Evolutionary conservation across 2,888 invertebrate genomes (phyloP).

Genomic region (Tyria jacobaeae): DNA sequence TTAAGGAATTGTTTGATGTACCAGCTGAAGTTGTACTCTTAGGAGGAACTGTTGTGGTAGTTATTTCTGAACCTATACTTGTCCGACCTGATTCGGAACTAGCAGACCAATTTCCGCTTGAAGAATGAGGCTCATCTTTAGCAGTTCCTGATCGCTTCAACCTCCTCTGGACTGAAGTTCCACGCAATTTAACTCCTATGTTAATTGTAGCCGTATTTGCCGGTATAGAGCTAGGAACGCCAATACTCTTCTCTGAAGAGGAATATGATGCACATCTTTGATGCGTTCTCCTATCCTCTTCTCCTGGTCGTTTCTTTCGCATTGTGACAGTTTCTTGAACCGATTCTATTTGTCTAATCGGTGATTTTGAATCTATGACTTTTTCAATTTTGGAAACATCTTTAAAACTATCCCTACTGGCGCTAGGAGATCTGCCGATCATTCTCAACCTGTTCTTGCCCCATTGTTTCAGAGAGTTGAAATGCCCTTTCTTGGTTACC

Average conservation of each 20-base stretch:
- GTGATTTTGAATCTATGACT: conserved; percentile 75
- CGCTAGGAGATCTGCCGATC: conserved; percentile 88
- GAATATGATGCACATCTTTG: conserved; percentile 93
- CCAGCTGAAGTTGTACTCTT: conserved; percentile 90
- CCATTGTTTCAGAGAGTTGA: conserved; percentile 95
- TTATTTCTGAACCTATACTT: conserved; percentile 94
- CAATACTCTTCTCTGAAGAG: conserved; percentile 90
- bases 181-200: conserved; percentile 91
- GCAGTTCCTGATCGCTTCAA: conserved; percentile 88
- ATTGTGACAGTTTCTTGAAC: conserved; percentile 89
- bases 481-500: conserved; percentile 87
- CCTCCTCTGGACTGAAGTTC: conserved; percentile 90
- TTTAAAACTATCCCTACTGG: conserved; percentile 83
- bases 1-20: conserved; percentile 90
- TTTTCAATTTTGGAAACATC: conserved; percentile 75
- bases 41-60: conserved; percentile 89
- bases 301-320: conserved; percentile 87
- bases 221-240: conserved; percentile 83
- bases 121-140: conserved; percentile 95
- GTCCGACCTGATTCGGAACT: conserved; percentile 96
- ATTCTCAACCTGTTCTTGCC: conserved; percentile 92
- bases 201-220: conserved; percentile 85
- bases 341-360: conserved; percentile 84
- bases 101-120: conserved; percentile 98
- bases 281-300: conserved; percentile 89